Evolutionary conservation across 2,113 vertebrate genomes (phyloP).

Genomic region (Nesoenas mayeri): DNA sequence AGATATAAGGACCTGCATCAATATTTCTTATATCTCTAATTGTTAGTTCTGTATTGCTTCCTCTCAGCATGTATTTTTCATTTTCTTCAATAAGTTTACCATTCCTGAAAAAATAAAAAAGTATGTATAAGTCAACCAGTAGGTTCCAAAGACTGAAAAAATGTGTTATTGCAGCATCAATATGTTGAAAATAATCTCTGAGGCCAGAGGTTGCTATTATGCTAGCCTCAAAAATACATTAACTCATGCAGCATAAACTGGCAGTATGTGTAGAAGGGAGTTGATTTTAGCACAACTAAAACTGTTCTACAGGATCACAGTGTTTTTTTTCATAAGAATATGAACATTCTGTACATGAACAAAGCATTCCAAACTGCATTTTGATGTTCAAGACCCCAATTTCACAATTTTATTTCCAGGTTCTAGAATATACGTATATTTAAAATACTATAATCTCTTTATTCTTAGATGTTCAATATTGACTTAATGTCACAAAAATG

Average conservation of each 20-base stretch:
- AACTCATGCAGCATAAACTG: neutral
- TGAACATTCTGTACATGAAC: neutral
- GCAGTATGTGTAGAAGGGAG: neutral
- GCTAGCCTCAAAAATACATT: neutral
- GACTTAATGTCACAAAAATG: neutral
- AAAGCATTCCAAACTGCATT: neutral
- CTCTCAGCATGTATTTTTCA: slow-evolving; percentile 86
- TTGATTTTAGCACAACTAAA: neutral
- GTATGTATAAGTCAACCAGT: neutral
- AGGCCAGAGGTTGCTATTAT: neutral
- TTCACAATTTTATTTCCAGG: neutral
- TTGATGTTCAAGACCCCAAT: neutral
- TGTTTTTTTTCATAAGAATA: neutral
- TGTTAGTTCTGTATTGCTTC: slow-evolving; percentile 84
- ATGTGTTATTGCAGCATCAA: neutral
- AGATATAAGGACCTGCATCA: slow-evolving; percentile 88
- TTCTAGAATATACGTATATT: neutral
- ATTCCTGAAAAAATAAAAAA: slow-evolving; percentile 75
- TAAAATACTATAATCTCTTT: neutral
- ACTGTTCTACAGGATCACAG: neutral
- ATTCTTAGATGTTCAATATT: neutral
- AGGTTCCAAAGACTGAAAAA: neutral
- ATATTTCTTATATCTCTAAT: slow-evolving; percentile 87
- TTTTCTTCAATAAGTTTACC: slow-evolving; percentile 85
- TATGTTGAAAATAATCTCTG: neutral